These are phyloP conservation scores for Xylota segnis DNA, from an alignment of 2,888 invertebrate genomes.

Conservation along the genomic window DNA sequence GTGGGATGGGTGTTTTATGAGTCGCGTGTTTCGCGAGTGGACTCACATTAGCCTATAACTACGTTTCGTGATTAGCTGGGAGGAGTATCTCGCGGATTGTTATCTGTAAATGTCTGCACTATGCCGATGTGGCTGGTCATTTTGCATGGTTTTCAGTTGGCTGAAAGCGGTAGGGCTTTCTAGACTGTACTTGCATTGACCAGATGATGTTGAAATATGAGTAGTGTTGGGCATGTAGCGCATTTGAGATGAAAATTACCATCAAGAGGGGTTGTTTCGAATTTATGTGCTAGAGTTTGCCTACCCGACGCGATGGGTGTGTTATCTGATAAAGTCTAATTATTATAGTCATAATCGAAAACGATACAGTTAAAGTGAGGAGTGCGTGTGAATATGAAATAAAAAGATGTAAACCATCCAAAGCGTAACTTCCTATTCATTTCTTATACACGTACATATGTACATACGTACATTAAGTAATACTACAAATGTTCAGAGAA, in stretches of 20 bases:
- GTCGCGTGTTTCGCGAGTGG: constrained; percentile 28
- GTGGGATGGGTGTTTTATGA: constrained; percentile 26
- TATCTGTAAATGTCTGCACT: constrained; percentile 34
- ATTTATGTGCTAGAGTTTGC: not conserved
- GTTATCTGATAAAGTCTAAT: constrained; percentile 39
- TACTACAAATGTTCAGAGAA: too few relatives aligned
- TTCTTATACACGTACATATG: too few relatives aligned
- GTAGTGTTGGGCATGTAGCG: not conserved
- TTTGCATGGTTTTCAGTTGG: not conserved
- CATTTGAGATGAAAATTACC: constrained; percentile 32
- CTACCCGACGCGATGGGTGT: constrained; percentile 1
- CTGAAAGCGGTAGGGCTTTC: not conserved
- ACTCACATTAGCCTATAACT: constrained; percentile 41
- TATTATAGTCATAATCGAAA: constrained; percentile 4
- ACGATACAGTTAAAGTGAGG: not conserved
- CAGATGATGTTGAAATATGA: constrained; percentile 56
- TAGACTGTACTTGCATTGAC: not conserved
- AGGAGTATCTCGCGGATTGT: constrained; percentile 41
- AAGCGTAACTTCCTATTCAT: too few relatives aligned
- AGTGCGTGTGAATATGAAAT: not conserved
- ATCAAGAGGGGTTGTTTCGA: constrained; percentile 16
- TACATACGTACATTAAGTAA: too few relatives aligned
- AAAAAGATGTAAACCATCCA: too few relatives aligned
- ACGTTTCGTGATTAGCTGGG: constrained; percentile 49
- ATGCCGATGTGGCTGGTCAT: not conserved